phyloP scores from a whole-genome alignment of 2,797 vertebrate genomes.

The Betta splendens region DNA sequence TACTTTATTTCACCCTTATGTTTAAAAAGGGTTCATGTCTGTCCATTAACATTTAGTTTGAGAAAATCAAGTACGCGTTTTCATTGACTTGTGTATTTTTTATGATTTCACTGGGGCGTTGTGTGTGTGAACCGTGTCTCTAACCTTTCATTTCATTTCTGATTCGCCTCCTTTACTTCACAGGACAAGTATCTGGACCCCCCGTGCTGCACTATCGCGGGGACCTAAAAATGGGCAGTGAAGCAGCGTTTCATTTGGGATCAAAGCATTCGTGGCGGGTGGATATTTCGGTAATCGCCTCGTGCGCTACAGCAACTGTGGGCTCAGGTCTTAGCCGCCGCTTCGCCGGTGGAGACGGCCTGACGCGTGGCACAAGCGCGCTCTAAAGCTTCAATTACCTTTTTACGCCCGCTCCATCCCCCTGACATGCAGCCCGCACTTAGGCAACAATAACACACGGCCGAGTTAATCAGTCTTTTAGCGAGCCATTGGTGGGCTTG shows the following conservation, averaged over 20 bases:
- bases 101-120: no score
- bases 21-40: not conserved
- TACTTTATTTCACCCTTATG: not conserved
- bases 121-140: no score
- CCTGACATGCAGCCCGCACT: conserved; percentile 41
- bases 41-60: not conserved
- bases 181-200: conserved; percentile 14
- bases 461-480: conserved; percentile 74
- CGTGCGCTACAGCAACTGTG: conserved; percentile 73
- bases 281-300: conserved; percentile 77
- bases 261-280: conserved; percentile 73
- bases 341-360: conserved; percentile 72
- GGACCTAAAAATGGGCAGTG: conserved; percentile 55
- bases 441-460: conserved; percentile 50
- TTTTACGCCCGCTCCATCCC: conserved; percentile 36
- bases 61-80: not conserved
- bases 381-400: conserved; percentile 74
- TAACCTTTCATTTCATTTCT: no score
- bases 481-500: conserved; percentile 68
- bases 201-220: conserved; percentile 18
- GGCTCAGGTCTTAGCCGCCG: conserved; percentile 71
- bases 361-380: conserved; percentile 72
- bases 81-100: no score
- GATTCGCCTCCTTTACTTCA: not conserved
- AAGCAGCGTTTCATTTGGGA: conserved; percentile 68